Percentiles rank a stretch among this genome's conserved stretches.
Conservation (phyloP, 2,888 invertebrate genomes). For the Brachyptera risi region DNA sequence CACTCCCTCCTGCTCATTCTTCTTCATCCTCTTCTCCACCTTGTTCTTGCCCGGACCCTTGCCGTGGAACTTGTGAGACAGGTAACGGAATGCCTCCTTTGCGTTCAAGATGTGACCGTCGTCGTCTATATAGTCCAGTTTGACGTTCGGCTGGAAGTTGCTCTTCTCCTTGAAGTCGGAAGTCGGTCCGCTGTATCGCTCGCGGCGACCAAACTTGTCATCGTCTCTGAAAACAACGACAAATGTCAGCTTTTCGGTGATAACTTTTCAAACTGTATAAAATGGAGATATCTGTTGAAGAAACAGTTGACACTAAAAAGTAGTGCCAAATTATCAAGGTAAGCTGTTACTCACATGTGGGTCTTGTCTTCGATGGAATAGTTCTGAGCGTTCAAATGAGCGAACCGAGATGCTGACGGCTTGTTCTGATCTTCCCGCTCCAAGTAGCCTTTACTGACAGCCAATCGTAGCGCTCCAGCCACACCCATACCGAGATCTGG, state of each 20-base stretch:
- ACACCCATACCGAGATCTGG: constrained; percentile 90
- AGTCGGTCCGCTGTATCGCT: constrained; percentile 76
- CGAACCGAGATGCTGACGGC: constrained; percentile 67
- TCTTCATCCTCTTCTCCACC: constrained; percentile 91
- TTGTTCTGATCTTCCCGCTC: constrained; percentile 74
- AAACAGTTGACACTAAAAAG: background rate
- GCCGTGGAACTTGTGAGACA: constrained; percentile 98
- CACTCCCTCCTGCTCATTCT: constrained; percentile 87
- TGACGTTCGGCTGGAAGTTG: constrained; percentile 87
- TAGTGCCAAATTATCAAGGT: background rate
- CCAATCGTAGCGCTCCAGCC: constrained; percentile 84
- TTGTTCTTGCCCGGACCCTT: constrained; percentile 99
- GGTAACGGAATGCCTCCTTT: constrained; percentile 92
- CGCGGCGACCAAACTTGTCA: constrained; percentile 68
- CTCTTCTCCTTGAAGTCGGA: constrained; percentile 90
- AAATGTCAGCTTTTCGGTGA: background rate
- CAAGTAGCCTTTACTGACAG: constrained; percentile 90
- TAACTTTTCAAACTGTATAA: background rate
- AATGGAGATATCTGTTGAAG: background rate
- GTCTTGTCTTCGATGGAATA: constrained; percentile 78
- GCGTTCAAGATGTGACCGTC: constrained; percentile 86
- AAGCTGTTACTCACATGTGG: constrained; percentile 50
- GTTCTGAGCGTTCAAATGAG: constrained; percentile 71
- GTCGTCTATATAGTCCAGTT: constrained; percentile 96
- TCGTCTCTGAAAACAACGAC: constrained; percentile 58